A percentile compares a stretch with the other conserved stretches of the same genome.
These are phyloP conservation scores for Chymomyza procnemis DNA, from an alignment of 2,888 invertebrate genomes.

Conservation along the genomic window DNA sequence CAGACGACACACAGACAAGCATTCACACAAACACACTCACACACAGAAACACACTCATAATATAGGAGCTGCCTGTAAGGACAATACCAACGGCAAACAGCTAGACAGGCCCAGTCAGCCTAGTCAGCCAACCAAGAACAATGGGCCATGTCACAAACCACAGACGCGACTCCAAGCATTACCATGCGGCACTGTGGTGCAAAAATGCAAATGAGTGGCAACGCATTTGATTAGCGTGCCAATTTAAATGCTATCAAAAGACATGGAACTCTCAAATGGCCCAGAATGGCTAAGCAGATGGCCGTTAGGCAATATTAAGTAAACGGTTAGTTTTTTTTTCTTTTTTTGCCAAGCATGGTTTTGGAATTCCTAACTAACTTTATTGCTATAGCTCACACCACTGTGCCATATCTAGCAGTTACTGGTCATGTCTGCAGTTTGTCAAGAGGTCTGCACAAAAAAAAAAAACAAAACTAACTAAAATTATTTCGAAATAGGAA, in stretches of 20 bases:
- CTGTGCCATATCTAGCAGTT: background rate
- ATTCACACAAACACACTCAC: conserved; percentile 2
- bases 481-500: conserved; percentile 4
- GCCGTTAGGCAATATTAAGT: background rate
- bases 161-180: conserved; percentile 38
- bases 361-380: background rate
- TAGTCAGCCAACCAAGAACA: conserved; percentile 8
- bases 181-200: conserved; percentile 50
- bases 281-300: conserved; percentile 28
- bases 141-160: conserved; percentile 41
- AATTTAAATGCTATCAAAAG: conserved; percentile 66
- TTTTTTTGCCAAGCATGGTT: background rate
- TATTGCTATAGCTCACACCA: background rate
- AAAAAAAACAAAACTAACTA: conserved; percentile 13
- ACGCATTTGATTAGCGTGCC: conserved; percentile 59
- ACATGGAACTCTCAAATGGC: background rate
- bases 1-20: conserved; percentile 16
- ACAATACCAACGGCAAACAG: conserved; percentile 30
- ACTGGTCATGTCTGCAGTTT: conserved; percentile 59
- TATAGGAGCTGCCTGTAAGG: background rate
- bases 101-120: conserved; percentile 33
- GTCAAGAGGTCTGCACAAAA: conserved; percentile 49
- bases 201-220: conserved; percentile 57
- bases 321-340: background rate
- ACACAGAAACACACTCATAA: background rate